Conservation (phyloP, 2,797 vertebrate species). For the Syncerus caffer region DNA sequence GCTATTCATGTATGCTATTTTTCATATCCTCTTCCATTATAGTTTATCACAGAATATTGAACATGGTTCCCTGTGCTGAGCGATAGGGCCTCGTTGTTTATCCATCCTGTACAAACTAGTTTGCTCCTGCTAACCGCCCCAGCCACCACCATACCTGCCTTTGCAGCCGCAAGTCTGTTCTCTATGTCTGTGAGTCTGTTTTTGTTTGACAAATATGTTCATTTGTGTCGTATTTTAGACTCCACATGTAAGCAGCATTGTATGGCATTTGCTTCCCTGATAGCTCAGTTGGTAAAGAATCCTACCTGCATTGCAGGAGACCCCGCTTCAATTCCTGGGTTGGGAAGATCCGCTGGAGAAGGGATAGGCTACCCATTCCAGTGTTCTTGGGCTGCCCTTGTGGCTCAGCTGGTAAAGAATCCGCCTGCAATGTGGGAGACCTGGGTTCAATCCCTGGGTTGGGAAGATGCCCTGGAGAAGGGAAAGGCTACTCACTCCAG, state of each 20-base stretch:
- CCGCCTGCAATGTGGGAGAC: not conserved
- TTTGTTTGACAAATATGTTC: not conserved
- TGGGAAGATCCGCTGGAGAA: not conserved
- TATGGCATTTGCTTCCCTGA: not conserved
- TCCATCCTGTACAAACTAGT: not conserved
- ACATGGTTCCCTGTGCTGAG: not conserved
- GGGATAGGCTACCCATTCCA: not conserved
- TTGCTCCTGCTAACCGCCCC: not conserved
- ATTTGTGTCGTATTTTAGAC: not conserved
- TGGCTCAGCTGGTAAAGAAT: not conserved
- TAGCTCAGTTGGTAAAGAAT: not conserved
- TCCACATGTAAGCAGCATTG: not conserved
- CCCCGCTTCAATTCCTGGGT: not conserved
- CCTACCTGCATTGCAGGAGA: not conserved
- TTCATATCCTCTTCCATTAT: not conserved
- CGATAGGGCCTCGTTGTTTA: not conserved
- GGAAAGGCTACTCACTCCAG: not conserved
- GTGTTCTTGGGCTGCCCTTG: not conserved
- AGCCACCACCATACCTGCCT: not conserved
- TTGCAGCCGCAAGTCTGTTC: not conserved
- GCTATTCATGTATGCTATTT: not conserved
- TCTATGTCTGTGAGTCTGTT: not conserved
- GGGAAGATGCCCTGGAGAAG: not conserved
- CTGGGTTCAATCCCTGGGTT: not conserved
- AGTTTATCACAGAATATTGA: not conserved